A percentile compares a stretch with the other conserved stretches of the same genome.
These are phyloP conservation scores for Microchrysa polita DNA, from an alignment of 2,888 invertebrate genomes.

Conservation along the genomic window DNA sequence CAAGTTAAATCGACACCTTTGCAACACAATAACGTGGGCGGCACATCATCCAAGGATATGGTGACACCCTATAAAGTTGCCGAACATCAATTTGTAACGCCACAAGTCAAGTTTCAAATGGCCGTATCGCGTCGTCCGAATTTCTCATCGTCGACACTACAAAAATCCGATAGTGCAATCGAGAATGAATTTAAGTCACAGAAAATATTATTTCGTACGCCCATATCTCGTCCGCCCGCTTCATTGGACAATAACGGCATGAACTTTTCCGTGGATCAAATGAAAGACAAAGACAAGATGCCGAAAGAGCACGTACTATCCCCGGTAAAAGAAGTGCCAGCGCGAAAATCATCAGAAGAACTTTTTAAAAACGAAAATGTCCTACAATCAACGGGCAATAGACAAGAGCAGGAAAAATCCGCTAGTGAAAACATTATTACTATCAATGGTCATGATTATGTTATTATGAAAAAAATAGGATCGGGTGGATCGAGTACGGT, in stretches of 20 bases:
- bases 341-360: slow-evolving; percentile 41
- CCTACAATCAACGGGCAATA: slow-evolving; percentile 51
- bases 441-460: slow-evolving; percentile 79
- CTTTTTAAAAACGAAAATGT: slow-evolving; percentile 51
- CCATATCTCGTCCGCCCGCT: slow-evolving; percentile 59
- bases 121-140: slow-evolving; percentile 31
- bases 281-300: slow-evolving; percentile 49
- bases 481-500: slow-evolving; percentile 93
- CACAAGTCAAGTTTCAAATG: slow-evolving; percentile 56
- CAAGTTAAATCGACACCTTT: not conserved
- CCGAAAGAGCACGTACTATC: slow-evolving; percentile 30
- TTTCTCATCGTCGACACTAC: slow-evolving; percentile 6
- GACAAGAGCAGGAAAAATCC: not conserved
- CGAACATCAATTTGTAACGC: slow-evolving; percentile 59
- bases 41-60: not conserved
- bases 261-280: slow-evolving; percentile 59
- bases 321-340: slow-evolving; percentile 43
- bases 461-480: slow-evolving; percentile 79
- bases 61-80: slow-evolving; percentile 54
- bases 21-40: not conserved
- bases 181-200: slow-evolving; percentile 61
- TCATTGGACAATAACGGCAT: slow-evolving; percentile 57
- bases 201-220: slow-evolving; percentile 63
- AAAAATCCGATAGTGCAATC: slow-evolving; percentile 53
- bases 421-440: slow-evolving; percentile 64